phyloP scores from a whole-genome alignment of 2,888 invertebrate genomes.

The Deroplatys truncata region DNA sequence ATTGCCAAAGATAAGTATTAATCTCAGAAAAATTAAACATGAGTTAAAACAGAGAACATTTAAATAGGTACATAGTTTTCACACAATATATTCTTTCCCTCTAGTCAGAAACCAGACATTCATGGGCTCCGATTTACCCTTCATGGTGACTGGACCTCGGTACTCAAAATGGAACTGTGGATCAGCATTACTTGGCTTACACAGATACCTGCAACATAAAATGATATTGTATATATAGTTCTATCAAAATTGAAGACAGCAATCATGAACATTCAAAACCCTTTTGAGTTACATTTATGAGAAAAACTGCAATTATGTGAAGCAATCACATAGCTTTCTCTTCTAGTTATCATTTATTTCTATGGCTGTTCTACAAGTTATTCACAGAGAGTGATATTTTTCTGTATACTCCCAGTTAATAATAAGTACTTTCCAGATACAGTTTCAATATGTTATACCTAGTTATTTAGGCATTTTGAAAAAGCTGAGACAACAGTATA shows the following conservation, averaged over 20 bases:
- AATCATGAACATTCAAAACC: too few species aligned
- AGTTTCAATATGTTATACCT: too few species aligned
- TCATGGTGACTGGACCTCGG: slow-evolving; percentile 87
- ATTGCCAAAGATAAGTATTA: not conserved
- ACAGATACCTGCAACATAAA: slow-evolving; percentile 65
- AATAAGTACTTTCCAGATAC: too few species aligned
- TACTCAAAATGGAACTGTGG: slow-evolving; percentile 79
- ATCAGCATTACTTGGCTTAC: slow-evolving; percentile 76
- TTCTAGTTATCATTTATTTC: too few species aligned
- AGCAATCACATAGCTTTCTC: too few species aligned
- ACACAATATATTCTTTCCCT: slow-evolving; percentile 18
- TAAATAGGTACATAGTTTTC: not conserved
- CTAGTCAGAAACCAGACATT: slow-evolving; percentile 78
- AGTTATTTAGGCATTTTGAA: too few species aligned
- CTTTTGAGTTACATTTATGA: too few species aligned
- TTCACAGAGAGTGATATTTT: too few species aligned
- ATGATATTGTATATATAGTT: not conserved
- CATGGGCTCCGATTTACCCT: slow-evolving; percentile 91
- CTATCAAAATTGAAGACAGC: not conserved
- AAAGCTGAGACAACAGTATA: too few species aligned
- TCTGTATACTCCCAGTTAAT: too few species aligned
- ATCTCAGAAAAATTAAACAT: not conserved
- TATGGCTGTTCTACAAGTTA: too few species aligned
- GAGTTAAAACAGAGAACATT: not conserved
- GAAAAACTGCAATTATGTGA: too few species aligned